Conservation (phyloP, 2,888 invertebrate species). For the Endotricha flammealis region DNA sequence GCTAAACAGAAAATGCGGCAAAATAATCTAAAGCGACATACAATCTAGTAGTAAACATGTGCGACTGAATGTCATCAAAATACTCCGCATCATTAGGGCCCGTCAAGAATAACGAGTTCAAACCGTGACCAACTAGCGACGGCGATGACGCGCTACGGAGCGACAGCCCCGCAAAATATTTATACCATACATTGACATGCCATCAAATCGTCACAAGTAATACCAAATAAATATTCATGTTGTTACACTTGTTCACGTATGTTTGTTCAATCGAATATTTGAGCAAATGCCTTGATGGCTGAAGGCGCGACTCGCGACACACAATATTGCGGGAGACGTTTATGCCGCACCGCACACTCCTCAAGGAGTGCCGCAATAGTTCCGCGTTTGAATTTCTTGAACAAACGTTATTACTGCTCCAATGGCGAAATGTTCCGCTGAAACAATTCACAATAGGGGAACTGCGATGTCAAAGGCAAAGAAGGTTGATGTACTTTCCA, state of each 20-base stretch:
- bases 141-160: slow-evolving; percentile 10
- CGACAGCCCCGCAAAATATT: slow-evolving; percentile 16
- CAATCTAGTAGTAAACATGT: background rate
- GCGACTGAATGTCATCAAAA: slow-evolving; percentile 1
- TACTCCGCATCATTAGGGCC: slow-evolving; percentile 19
- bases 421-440: slow-evolving; percentile 58
- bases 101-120: slow-evolving; percentile 28
- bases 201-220: slow-evolving; percentile 19
- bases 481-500: slow-evolving; percentile 51
- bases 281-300: slow-evolving; percentile 33
- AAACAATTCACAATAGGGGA: slow-evolving; percentile 68
- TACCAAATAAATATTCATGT: slow-evolving; percentile 19
- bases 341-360: slow-evolving; percentile 39
- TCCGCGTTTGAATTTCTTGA: slow-evolving; percentile 69
- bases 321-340: slow-evolving; percentile 44
- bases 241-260: slow-evolving; percentile 20
- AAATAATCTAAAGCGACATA: no score
- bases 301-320: slow-evolving; percentile 25
- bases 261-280: slow-evolving; percentile 36
- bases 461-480: slow-evolving; percentile 64
- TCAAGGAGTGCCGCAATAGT: slow-evolving; percentile 52
- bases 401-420: slow-evolving; percentile 70
- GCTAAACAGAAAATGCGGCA: no score
- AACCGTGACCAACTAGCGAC: slow-evolving; percentile 8
- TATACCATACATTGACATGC: slow-evolving; percentile 18